Evolutionary conservation across 1,140 invertebrate species (phyloP).

Genomic region (Dinoponera quadriceps): DNA sequence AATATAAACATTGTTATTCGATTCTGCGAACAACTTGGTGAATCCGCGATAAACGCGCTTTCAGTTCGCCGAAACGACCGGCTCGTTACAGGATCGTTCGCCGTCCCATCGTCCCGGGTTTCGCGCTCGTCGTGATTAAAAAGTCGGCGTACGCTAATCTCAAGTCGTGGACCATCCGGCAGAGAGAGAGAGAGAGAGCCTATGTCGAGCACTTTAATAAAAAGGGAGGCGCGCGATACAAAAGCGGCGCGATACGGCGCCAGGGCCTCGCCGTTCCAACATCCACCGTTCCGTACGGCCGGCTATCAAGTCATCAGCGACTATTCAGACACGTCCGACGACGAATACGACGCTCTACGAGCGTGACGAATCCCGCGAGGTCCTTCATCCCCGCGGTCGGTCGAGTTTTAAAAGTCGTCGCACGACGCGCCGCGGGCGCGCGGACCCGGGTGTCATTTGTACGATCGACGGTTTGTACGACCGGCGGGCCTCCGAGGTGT

Average conservation of each 20-base stretch:
- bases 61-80: too few relatives aligned
- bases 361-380: conserved; percentile 80
- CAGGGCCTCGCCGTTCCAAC: conserved; percentile 37
- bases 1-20: too few relatives aligned
- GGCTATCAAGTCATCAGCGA: conserved; percentile 84
- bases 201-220: conserved; percentile 9
- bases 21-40: too few relatives aligned
- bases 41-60: too few relatives aligned
- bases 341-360: conserved; percentile 67
- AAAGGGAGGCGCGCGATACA: conserved; percentile 1
- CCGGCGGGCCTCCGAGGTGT: conserved; percentile 46
- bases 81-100: too few relatives aligned
- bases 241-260: conserved; percentile 56
- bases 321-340: conserved; percentile 77
- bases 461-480: conserved; percentile 57
- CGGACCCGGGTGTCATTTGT: conserved; percentile 27
- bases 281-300: conserved; percentile 57
- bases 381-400: conserved; percentile 56
- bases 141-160: too few relatives aligned
- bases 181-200: not conserved
- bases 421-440: conserved; percentile 29
- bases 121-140: too few relatives aligned
- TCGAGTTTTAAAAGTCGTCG: conserved; percentile 56
- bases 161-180: too few relatives aligned
- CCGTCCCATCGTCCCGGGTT: too few relatives aligned